A percentile compares a stretch with the other conserved stretches of the same genome.
Evolutionary conservation across 64 coral and sea anemone genomes (phyloP).

Genomic region (Astreopora myriophthalma): DNA sequence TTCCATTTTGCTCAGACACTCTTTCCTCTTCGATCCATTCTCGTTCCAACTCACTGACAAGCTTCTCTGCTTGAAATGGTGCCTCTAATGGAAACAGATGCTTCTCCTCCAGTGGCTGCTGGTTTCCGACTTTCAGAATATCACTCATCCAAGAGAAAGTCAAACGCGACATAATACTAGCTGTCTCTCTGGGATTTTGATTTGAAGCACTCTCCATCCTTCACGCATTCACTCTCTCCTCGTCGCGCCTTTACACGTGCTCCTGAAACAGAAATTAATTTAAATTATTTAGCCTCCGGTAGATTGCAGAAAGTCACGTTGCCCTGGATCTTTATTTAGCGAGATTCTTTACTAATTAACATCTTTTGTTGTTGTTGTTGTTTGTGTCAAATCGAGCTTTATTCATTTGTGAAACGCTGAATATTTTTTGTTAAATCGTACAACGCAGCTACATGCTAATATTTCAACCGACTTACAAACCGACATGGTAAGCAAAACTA

Average conservation of each 20-base stretch:
- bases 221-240: not conserved
- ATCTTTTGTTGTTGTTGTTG: too few relatives aligned
- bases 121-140: slow-evolving; percentile 22
- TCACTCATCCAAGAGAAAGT: slow-evolving; percentile 69
- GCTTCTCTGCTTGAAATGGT: not conserved
- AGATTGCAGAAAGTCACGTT: too few relatives aligned
- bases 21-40: slow-evolving; percentile 20
- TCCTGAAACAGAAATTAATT: not conserved
- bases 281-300: not conserved
- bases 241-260: not conserved
- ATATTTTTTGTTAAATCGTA: too few relatives aligned
- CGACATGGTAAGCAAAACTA: too few relatives aligned
- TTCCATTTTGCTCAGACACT: not conserved
- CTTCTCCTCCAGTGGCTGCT: slow-evolving; percentile 70
- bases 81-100: slow-evolving; percentile 36
- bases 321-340: too few relatives aligned
- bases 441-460: too few relatives aligned
- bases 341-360: too few relatives aligned
- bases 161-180: slow-evolving; percentile 25
- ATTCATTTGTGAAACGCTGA: too few relatives aligned
- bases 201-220: not conserved
- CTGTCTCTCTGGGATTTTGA: slow-evolving; percentile 38
- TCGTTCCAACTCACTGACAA: not conserved
- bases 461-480: too few relatives aligned
- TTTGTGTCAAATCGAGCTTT: too few relatives aligned